Evolutionary conservation across 2,113 vertebrate genomes (phyloP).

Genomic region (Aegotheles bennettii): DNA sequence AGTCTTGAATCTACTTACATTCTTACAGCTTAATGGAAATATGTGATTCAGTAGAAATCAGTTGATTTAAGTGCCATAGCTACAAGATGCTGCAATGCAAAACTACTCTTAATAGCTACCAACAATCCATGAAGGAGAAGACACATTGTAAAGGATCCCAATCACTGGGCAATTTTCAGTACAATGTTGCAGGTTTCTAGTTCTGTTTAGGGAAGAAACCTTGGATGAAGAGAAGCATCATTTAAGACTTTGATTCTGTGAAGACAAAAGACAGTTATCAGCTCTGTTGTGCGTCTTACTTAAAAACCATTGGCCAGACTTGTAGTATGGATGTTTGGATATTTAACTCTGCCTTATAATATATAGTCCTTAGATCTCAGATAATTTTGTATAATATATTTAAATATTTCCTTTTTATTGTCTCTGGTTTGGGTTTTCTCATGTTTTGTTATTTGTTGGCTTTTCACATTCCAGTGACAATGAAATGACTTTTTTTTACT

Average conservation of each 20-base stretch:
- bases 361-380: not conserved
- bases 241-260: not conserved
- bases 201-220: not conserved
- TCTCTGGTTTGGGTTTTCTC: not conserved
- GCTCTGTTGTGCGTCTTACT: not conserved
- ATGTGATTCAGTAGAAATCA: not conserved
- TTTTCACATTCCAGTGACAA: not conserved
- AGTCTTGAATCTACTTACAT: not conserved
- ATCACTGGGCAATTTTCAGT: not conserved
- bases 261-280: not conserved
- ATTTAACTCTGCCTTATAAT: not conserved
- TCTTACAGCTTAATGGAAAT: not conserved
- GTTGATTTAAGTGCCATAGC: not conserved
- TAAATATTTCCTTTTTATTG: not conserved
- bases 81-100: not conserved
- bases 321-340: not conserved
- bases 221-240: not conserved
- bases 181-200: not conserved
- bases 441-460: not conserved
- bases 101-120: not conserved
- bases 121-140: not conserved
- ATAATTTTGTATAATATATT: not conserved
- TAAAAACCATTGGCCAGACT: not conserved
- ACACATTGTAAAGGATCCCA: not conserved
- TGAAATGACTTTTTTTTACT: not conserved